A percentile compares a stretch with the other conserved stretches of the same genome.
phyloP scores from a whole-genome alignment of 2,797 vertebrate genomes.

The Distichodus sexfasciatus region DNA sequence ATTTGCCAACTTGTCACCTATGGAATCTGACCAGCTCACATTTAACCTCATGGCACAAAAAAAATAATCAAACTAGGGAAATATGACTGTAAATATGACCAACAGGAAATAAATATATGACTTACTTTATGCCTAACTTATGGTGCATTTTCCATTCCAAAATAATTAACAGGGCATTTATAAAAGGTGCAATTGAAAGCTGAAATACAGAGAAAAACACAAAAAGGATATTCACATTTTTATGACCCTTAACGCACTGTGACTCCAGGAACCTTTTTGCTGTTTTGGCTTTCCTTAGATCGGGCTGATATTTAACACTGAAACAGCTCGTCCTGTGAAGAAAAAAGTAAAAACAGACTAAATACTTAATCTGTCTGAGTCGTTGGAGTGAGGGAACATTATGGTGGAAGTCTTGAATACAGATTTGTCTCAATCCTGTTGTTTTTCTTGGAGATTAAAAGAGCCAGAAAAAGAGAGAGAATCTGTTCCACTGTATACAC shows the following conservation, averaged over 20 bases:
- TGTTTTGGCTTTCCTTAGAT: constrained; percentile 35
- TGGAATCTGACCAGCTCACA: too few species aligned
- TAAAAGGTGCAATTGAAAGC: background rate
- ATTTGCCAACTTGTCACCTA: too few species aligned
- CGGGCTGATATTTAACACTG: constrained; percentile 32
- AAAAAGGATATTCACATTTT: too few species aligned
- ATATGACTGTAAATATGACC: too few species aligned
- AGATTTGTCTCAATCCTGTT: constrained; percentile 66
- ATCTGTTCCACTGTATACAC: constrained; percentile 21
- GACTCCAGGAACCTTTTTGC: constrained; percentile 45
- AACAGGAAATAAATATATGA: too few species aligned
- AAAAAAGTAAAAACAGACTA: constrained; percentile 1
- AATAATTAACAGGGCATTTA: background rate
- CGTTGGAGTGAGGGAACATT: constrained; percentile 41
- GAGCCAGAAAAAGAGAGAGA: constrained; percentile 24
- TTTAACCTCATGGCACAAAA: too few species aligned
- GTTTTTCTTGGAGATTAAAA: constrained; percentile 61
- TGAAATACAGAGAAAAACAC: background rate
- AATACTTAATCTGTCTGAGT: background rate
- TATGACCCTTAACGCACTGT: background rate
- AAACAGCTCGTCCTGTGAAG: constrained; percentile 5
- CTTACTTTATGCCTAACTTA: too few species aligned
- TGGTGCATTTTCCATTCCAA: background rate
- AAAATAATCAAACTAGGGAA: too few species aligned
- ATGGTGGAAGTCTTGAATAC: constrained; percentile 65